phyloP scores from a whole-genome alignment of 2,888 invertebrate genomes.

The Thumatha senex region DNA sequence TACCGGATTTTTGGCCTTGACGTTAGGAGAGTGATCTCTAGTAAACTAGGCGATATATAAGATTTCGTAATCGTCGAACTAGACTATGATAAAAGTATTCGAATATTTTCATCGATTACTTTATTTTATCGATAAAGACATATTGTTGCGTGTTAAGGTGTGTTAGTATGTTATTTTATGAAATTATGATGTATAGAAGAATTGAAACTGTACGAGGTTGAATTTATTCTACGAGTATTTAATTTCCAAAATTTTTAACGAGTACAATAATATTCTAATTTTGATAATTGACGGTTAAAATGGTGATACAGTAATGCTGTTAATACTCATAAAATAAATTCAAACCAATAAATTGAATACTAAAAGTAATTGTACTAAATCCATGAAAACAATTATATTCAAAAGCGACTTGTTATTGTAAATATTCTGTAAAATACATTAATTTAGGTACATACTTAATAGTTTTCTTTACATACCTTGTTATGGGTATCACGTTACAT shows the following conservation, averaged over 20 bases:
- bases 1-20: conserved; percentile 26
- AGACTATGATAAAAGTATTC: conserved; percentile 52
- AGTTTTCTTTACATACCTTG: conserved; percentile 53
- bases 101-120: conserved; percentile 42
- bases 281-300: conserved; percentile 21
- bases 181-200: conserved; percentile 23
- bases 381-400: conserved; percentile 50
- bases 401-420: conserved; percentile 58
- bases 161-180: conserved; percentile 45
- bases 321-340: conserved; percentile 48
- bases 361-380: conserved; percentile 59
- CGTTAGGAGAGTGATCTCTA: conserved; percentile 40
- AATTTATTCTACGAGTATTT: conserved; percentile 31
- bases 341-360: conserved; percentile 41
- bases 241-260: conserved; percentile 17
- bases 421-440: conserved; percentile 72
- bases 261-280: conserved; percentile 19
- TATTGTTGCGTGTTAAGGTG: conserved; percentile 49
- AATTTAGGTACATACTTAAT: conserved; percentile 56
- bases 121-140: conserved; percentile 45
- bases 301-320: conserved; percentile 7
- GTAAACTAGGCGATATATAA: conserved; percentile 43
- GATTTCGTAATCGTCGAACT: conserved; percentile 47
- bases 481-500: conserved; percentile 52
- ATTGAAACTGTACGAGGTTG: conserved; percentile 21